Evolutionary conservation across 1,140 invertebrate species (phyloP), one percentile per base, ranked within the genome.

Genomic region (silkworm (Bombyx mori)): DNA sequence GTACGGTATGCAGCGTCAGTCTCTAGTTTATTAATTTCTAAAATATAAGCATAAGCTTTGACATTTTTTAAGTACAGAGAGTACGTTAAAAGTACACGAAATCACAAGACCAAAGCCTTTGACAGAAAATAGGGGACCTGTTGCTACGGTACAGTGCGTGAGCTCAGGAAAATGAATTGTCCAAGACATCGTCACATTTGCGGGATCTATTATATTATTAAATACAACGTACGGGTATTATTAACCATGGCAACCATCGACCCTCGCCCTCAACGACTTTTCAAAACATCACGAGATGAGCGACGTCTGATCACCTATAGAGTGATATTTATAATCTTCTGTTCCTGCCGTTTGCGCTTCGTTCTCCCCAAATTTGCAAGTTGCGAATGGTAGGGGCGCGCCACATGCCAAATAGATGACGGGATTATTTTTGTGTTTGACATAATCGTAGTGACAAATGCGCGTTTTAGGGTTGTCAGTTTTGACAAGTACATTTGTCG

Each of bases 351-450:
- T 72, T 73, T 73, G 64, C 69, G 54, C 64, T 68, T 55, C 26
- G 54, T 8, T 35, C 68, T 71, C 79, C 80, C 80, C 60, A 78
- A 81, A 86, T 86, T 86, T 80, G 79, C 83, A 86, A 82, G 72
- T 81, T 71, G 66, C 67, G 58, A 74, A 68, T 61, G 73, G 71
- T 70, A 80, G 78, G 82, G 81, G 81, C 77, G 80, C 69, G 77
- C 70, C 73, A 71, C 72, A 77, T 72, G 73, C 76, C 78, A 80
- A 80, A 82, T 76, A 79, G 80, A 86, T 86, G 82, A 85, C 80
- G 79, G 83, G 83, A 86, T 86, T 86, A 86, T 86, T 85, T 85
- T 84, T 84, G 82, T 83, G 78, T 83, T 85, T 86, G 83, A 86
- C 82, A 86, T 86, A 85, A 86, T 85, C 83, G 76, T 82, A 82